Conservation (phyloP, 2,797 vertebrate species). For the Poeciliopsis gracilis region DNA sequence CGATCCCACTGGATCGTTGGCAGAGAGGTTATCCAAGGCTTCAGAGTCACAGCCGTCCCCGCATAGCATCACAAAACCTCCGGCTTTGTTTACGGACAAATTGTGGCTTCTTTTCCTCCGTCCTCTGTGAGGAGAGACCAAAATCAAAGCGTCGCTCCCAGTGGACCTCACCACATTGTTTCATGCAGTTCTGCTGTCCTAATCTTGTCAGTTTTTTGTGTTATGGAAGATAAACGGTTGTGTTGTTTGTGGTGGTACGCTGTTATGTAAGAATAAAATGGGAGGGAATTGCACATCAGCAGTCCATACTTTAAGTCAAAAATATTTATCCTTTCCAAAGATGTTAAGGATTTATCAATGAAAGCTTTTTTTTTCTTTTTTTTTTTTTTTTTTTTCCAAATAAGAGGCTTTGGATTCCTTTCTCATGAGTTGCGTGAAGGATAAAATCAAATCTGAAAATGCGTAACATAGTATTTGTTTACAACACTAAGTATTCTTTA, state of each 20-base stretch:
- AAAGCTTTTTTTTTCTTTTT: neutral
- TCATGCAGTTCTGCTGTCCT: constrained; percentile 38
- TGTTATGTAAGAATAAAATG: neutral
- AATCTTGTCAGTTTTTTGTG: constrained; percentile 38
- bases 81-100: constrained; percentile 43
- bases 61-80: constrained; percentile 25
- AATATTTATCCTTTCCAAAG: neutral
- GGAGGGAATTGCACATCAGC: neutral
- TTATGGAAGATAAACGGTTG: constrained; percentile 24
- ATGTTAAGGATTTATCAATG: neutral
- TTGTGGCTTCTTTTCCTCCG: constrained; percentile 49
- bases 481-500: neutral
- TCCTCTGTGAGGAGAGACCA: constrained; percentile 43
- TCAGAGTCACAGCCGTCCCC: constrained; percentile 48
- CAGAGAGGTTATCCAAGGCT: constrained; percentile 68
- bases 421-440: neutral
- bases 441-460: neutral
- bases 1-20: constrained; percentile 33
- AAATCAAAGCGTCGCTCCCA: constrained; percentile 48
- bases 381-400: neutral
- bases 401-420: neutral
- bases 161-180: constrained; percentile 35
- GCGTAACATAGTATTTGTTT: neutral
- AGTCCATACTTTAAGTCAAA: constrained; percentile 3
- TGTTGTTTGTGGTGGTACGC: constrained; percentile 4